Evolutionary conservation across 2,888 invertebrate genomes (phyloP).

Genomic region (Rhagium mordax): DNA sequence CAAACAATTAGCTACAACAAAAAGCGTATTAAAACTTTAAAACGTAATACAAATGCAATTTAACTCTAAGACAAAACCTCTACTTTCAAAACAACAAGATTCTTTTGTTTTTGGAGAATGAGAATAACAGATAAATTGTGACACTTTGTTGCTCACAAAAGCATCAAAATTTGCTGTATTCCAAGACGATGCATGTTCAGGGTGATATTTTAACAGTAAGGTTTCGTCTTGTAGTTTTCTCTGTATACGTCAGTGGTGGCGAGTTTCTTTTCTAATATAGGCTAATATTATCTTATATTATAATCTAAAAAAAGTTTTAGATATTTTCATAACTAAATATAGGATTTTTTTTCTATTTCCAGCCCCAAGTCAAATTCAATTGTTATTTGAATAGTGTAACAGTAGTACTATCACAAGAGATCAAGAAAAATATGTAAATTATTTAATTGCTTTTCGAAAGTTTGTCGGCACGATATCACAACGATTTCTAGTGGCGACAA

Average conservation of each 20-base stretch:
- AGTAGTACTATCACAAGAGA: no score
- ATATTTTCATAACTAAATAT: no score
- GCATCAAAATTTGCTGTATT: constrained; percentile 47
- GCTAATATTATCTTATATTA: no score
- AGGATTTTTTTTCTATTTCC: no score
- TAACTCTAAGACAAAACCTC: constrained; percentile 15
- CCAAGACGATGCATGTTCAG: constrained; percentile 29
- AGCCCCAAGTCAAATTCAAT: no score
- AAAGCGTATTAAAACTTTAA: constrained; percentile 20
- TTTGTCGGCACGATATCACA: no score
- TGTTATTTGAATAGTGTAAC: no score
- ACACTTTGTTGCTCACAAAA: constrained; percentile 48
- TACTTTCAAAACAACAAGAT: constrained; percentile 9
- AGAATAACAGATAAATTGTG: constrained; percentile 43
- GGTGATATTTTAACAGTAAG: constrained; percentile 44
- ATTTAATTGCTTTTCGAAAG: no score
- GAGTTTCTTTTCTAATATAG: no score
- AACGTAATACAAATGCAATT: constrained; percentile 15
- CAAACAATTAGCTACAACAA: constrained; percentile 11
- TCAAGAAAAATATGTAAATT: no score
- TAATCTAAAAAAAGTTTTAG: no score
- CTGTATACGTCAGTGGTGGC: background rate
- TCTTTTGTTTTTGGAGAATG: constrained; percentile 23
- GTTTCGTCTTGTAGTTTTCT: constrained; percentile 40
- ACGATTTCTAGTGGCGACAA: no score